These are phyloP conservation scores for Thaumatotibia leucotreta DNA, from an alignment of 1,140 invertebrate species.

Conservation along the genomic window DNA sequence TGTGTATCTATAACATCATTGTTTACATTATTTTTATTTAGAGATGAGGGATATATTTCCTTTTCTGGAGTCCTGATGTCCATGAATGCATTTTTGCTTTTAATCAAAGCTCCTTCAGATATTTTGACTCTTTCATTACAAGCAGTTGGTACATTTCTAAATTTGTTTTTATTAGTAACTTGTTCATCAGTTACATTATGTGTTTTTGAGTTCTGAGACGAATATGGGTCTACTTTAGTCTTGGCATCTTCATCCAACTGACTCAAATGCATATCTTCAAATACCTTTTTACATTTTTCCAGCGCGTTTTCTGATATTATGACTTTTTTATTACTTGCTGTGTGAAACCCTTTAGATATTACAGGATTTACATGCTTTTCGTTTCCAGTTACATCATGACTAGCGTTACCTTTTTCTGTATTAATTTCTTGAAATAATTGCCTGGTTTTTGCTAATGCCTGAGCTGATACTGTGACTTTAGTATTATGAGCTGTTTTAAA, in stretches of 20 bases:
- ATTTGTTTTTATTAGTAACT: not conserved
- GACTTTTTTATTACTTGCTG: conserved; percentile 16
- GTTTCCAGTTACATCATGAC: not conserved
- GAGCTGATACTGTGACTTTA: not conserved
- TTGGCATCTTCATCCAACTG: not conserved
- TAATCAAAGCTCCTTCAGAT: conserved; percentile 38
- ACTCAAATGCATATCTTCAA: conserved; percentile 1
- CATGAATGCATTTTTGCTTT: conserved; percentile 34
- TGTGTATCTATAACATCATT: conserved; percentile 49
- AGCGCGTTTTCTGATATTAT: conserved; percentile 15
- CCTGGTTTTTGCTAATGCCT: not conserved
- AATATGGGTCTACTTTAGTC: not conserved
- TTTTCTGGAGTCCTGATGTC: conserved; percentile 21
- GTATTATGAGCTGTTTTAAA: not conserved
- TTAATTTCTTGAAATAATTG: not conserved
- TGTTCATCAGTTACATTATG: not conserved
- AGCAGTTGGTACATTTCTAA: conserved; percentile 12
- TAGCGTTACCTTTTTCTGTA: not conserved
- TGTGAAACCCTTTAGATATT: conserved; percentile 14
- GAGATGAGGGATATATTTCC: not conserved
- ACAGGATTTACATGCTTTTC: not conserved
- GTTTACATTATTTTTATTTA: not conserved
- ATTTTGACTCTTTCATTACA: conserved; percentile 43
- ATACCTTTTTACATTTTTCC: not conserved
- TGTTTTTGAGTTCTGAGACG: not conserved